A percentile compares a stretch with the other conserved stretches of the same genome.
phyloP scores from a whole-genome alignment of 2,888 invertebrate genomes.

The Muscina levida region DNA sequence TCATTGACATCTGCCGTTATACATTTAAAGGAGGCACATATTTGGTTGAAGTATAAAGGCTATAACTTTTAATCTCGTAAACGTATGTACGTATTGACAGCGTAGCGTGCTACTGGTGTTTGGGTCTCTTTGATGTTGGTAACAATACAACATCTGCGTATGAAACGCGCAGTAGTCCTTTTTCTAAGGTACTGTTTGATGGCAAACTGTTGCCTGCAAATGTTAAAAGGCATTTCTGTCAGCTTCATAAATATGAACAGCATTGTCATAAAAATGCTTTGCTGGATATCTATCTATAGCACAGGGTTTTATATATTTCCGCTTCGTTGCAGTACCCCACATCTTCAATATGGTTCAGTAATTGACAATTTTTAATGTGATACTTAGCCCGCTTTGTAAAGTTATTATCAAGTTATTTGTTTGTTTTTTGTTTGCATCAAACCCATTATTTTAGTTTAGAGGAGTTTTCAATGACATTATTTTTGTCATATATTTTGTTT shows the following conservation, averaged over 20 bases:
- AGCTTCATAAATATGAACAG: constrained; percentile 46
- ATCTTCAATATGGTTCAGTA: not conserved
- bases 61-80: not conserved
- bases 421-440: not conserved
- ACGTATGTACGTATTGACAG: not conserved
- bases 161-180: too few relatives aligned
- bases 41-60: not conserved
- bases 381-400: constrained; percentile 8
- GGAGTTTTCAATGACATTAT: not conserved
- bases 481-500: not conserved
- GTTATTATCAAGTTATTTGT: not conserved
- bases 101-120: not conserved
- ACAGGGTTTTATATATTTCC: too few relatives aligned
- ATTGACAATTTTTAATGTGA: constrained; percentile 22
- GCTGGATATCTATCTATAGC: constrained; percentile 45
- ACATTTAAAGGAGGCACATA: constrained; percentile 16
- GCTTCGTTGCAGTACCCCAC: too few relatives aligned
- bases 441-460: not conserved
- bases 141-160: constrained; percentile 19
- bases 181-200: constrained; percentile 24
- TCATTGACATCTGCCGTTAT: constrained; percentile 35
- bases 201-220: constrained; percentile 21
- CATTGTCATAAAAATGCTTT: constrained; percentile 42
- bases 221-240: constrained; percentile 39
- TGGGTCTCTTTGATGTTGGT: constrained; percentile 4